Evolutionary conservation across 2,888 invertebrate genomes (phyloP).

Genomic region (Papilio elwesi): DNA sequence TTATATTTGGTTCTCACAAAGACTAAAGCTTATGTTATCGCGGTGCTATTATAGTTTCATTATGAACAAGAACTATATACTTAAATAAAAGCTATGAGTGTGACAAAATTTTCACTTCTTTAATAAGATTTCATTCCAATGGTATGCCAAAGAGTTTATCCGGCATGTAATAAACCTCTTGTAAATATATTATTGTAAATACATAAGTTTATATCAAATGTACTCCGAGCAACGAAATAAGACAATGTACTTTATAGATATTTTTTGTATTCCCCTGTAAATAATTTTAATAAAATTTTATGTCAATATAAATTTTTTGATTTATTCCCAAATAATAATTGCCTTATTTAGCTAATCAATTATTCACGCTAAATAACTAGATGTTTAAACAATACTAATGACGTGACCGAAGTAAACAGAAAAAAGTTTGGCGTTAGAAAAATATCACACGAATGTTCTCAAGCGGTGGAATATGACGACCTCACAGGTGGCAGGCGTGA

Average conservation of each 20-base stretch:
- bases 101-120: not conserved
- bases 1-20: no score
- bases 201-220: constrained; percentile 36
- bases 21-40: not conserved
- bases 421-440: no score
- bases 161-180: constrained; percentile 55
- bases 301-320: constrained; percentile 6
- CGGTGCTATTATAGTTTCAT: constrained; percentile 1
- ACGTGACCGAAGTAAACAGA: no score
- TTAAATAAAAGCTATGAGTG: not conserved
- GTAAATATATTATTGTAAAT: constrained; percentile 36
- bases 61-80: not conserved
- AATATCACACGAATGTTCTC: no score
- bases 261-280: constrained; percentile 38
- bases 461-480: no score
- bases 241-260: constrained; percentile 50
- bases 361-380: no score
- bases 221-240: constrained; percentile 53
- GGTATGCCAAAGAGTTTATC: constrained; percentile 72
- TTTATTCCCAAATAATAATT: constrained; percentile 1
- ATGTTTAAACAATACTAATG: no score
- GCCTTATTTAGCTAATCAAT: no score
- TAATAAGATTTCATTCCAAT: constrained; percentile 54
- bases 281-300: constrained; percentile 41
- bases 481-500: no score